Conservation (phyloP, 2,113 vertebrate species). For the Ploceus nigricollis region DNA sequence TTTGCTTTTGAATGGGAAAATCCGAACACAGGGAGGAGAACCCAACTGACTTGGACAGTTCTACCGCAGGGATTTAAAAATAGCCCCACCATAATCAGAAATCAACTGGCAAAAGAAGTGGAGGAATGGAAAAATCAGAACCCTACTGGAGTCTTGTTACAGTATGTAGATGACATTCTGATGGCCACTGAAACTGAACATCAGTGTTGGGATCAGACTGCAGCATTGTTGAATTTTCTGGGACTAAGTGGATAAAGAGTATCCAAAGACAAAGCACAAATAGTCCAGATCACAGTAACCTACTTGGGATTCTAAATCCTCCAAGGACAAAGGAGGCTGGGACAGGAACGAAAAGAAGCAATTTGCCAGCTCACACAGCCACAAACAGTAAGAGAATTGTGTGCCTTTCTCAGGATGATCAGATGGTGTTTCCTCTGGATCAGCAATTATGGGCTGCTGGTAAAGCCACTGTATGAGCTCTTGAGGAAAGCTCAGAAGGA, state of each 20-base stretch:
- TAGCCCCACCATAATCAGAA: neutral
- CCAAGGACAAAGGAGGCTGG: neutral
- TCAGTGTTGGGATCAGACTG: neutral
- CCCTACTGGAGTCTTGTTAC: neutral
- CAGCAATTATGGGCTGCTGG: neutral
- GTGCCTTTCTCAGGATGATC: neutral
- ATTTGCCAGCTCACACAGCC: neutral
- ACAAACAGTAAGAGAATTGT: neutral
- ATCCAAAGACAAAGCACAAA: neutral
- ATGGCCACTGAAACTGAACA: neutral
- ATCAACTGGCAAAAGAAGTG: neutral
- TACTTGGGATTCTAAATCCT: neutral
- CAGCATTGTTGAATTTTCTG: neutral
- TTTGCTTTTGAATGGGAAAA: no score
- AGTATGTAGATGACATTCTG: neutral
- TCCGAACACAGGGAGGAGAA: no score
- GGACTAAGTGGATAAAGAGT: neutral
- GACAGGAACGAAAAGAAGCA: neutral
- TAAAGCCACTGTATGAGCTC: neutral
- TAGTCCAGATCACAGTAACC: neutral
- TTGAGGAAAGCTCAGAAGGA: neutral
- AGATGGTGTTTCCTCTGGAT: neutral
- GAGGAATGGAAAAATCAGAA: neutral
- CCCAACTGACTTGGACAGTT: no score
- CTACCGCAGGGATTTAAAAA: no score